A percentile compares a stretch with the other conserved stretches of the same genome.
These are phyloP conservation scores for Chloroceryle aenea DNA, from an alignment of 2,113 vertebrate species.

Conservation along the genomic window DNA sequence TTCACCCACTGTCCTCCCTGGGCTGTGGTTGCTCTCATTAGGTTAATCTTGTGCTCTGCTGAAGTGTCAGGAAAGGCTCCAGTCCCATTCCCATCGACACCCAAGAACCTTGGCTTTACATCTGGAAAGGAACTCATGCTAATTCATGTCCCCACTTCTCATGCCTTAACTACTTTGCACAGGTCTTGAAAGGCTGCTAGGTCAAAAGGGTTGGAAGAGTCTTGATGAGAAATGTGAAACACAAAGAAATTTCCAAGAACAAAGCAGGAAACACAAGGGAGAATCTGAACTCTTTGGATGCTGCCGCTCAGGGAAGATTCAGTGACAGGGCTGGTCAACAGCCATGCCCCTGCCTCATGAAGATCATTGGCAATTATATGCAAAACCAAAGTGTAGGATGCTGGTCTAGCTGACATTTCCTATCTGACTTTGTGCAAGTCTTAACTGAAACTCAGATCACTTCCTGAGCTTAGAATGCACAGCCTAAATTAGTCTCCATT, in stretches of 20 bases:
- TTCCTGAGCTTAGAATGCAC: background rate
- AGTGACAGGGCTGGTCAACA: background rate
- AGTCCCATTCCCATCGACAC: background rate
- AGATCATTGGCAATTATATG: fast-evolving
- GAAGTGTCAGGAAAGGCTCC: background rate
- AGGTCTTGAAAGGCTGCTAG: background rate
- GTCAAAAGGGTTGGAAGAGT: background rate
- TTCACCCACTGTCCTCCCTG: background rate
- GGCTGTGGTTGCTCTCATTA: background rate
- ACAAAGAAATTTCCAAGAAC: background rate
- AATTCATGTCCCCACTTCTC: background rate
- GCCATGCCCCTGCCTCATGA: background rate
- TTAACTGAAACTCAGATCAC: background rate
- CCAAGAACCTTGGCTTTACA: fast-evolving
- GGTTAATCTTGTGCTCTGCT: background rate
- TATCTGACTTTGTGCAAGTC: background rate
- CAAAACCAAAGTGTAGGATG: fast-evolving
- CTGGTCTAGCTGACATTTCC: background rate
- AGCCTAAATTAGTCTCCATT: background rate
- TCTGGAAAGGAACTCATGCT: background rate
- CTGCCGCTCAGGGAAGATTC: fast-evolving
- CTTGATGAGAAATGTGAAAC: background rate
- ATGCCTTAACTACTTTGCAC: fast-evolving
- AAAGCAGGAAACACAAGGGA: background rate
- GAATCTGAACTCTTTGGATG: background rate